Evolutionary conservation across 1,140 invertebrate species (phyloP), one percentile per base, ranked within the genome.

Genomic region (Brachionus plicatilis): DNA sequence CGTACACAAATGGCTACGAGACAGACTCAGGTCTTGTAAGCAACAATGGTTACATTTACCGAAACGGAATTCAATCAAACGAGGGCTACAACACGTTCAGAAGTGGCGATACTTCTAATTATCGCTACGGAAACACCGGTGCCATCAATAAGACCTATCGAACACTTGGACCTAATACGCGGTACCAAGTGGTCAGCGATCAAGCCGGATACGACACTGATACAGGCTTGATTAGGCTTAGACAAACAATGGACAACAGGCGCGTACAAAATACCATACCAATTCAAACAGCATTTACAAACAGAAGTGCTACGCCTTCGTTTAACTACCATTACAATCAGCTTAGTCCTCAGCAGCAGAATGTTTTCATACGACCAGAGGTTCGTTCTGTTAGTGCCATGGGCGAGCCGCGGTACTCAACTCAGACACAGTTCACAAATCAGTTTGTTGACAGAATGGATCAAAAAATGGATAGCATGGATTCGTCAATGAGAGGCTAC

Each of bases 301-400:
- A 76, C 27, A 20, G 72, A 76, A 50, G 72, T 14, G 72, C 47
- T 29, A 76, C 72, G 27, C 72, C 72, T 20, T 76, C 72, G 20
- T 76, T 76, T 76, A 76, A 76, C 43, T 76, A 76, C 50, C 72
- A 76, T n/a, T 76, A 76, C n/a, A 76, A 76, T 29, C 72, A 76
- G 12, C 47, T 76, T 1, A 76, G 43, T 27, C 72, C 72, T 29
- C 72, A 76, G 43, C 72, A 76, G 27, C 72, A 76, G 47, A 20
- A 47, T 41, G 33, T 41, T 72, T 72, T 43, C 43, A 41, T n/a
- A 2, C 45, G 68, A 17, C 68, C 68, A 6, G 68, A 72, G 33
- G n/a, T 43, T 41, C 29, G 68, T 8, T 37, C 68, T 4, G 33
- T 43, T 7, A 72, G 68, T 43, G 68, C 68, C 8, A 43, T 72